These are phyloP conservation scores for Reticulitermes lucifugus DNA, from an alignment of 2,888 invertebrate species.

Conservation along the genomic window DNA sequence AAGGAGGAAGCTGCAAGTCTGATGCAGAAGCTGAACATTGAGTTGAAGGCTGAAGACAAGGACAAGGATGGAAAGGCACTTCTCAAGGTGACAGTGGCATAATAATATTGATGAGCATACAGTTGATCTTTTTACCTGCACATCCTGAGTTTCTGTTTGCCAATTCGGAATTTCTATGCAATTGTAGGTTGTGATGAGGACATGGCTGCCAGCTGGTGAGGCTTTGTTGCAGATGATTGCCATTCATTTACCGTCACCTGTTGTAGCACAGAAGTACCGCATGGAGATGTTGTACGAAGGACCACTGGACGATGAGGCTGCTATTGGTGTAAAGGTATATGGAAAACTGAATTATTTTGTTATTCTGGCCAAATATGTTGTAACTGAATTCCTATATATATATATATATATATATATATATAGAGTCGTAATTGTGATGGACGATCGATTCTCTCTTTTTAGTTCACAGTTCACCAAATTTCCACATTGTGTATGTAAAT, in stretches of 20 bases:
- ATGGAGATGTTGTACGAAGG: slow-evolving; percentile 99
- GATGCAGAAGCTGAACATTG: slow-evolving; percentile 90
- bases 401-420: too few relatives aligned
- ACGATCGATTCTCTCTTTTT: too few relatives aligned
- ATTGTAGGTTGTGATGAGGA: slow-evolving; percentile 91
- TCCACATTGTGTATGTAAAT: too few relatives aligned
- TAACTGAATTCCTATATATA: too few relatives aligned
- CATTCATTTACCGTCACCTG: slow-evolving; percentile 98
- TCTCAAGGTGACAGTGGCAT: slow-evolving; percentile 76
- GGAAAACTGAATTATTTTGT: neutral
- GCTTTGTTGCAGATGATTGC: slow-evolving; percentile 99
- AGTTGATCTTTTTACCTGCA: neutral
- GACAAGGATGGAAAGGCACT: slow-evolving; percentile 97
- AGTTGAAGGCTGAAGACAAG: slow-evolving; percentile 93
- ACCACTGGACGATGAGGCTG: slow-evolving; percentile 95
- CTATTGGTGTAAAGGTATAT: slow-evolving; percentile 82
- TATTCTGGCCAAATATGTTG: too few relatives aligned
- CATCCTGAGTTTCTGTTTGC: neutral
- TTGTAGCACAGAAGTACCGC: slow-evolving; percentile 98
- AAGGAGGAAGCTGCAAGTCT: slow-evolving; percentile 93
- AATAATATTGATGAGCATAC: neutral
- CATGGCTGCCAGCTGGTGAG: slow-evolving; percentile 99
- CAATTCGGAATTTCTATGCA: slow-evolving; percentile 16
- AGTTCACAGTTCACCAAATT: too few relatives aligned
- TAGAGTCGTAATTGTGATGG: too few relatives aligned